phyloP scores from a whole-genome alignment of 2,888 invertebrate species.

The Watsonalla cultraria region DNA sequence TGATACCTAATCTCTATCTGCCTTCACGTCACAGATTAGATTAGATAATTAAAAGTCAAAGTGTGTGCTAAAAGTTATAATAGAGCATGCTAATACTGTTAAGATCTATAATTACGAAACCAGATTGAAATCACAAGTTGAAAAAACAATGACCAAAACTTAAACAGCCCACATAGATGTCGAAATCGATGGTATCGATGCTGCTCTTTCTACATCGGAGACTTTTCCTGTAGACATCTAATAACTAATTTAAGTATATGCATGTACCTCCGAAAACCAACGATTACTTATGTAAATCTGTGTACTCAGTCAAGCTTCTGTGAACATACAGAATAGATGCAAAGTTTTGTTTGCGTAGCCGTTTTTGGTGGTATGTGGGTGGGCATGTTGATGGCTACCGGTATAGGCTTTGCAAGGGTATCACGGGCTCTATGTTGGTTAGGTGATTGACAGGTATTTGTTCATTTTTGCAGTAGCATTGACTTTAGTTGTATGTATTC shows the following conservation, averaged over 20 bases:
- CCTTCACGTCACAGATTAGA: background rate
- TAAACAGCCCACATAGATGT: no score
- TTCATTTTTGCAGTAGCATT: no score
- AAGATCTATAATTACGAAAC: no score
- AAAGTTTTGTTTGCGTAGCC: constrained; percentile 33
- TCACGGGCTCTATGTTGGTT: background rate
- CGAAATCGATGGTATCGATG: no score
- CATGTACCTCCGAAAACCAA: constrained; percentile 5
- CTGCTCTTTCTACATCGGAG: no score
- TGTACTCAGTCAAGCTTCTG: constrained; percentile 1
- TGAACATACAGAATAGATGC: constrained; percentile 23
- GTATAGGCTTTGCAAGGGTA: background rate
- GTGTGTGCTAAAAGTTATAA: no score
- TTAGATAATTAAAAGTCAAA: no score
- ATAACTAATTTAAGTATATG: background rate
- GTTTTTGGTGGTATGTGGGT: constrained; percentile 35
- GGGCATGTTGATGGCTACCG: constrained; percentile 21
- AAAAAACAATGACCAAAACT: no score
- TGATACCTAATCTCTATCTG: background rate
- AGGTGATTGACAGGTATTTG: background rate
- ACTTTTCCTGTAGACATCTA: no score
- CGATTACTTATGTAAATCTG: constrained; percentile 14
- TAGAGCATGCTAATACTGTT: no score
- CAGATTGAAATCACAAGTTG: no score
- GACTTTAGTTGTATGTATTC: no score